Base-by-base conservation (phyloP, 2,113 vertebrate species). In the Eidolon helvum region DNA sequence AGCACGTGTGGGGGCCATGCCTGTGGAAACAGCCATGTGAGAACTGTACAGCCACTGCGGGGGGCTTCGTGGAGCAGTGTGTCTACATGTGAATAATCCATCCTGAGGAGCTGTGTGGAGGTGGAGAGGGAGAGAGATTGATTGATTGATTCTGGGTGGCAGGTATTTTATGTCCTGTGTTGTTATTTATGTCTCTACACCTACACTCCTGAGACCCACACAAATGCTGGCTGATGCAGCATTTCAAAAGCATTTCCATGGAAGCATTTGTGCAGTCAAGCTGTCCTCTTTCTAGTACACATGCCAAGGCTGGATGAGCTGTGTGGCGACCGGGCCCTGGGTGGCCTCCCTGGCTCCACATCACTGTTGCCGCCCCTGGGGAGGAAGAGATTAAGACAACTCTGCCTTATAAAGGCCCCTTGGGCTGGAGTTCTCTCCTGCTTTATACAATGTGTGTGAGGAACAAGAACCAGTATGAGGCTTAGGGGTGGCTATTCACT, bases 111-210 rank as follows among this genome's bases (percentile, higher is more conserved):
- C 19, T 0, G 1, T 4, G 1, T 1, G 63, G 75, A 80, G 87
- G 92, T 63, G 96, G 95, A 61, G 69, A 45, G n/a, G 75, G 69
- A 72, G 90, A 33, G 66, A 65, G 48, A 38, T 0, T 45, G 79
- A 69, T 30, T 40, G 95, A 16, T 30, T 40, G 95, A 16, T 48
- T 40, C 91, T 65, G 89, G 87, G 95, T 10, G 65, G 96, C 95
- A 97, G 97, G 96, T 93, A 94, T 96, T 96, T 84, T 74, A 30
- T 91, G 94, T 71, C 75, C 72, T 5, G 1, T 91, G 90, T 96
- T 97, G 95, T 97, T 98, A 97, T 97, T 97, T 96, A 77, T 94
- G 96, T 97, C 85, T 75, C 40, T n/a, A 66, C 87, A 65, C 94
- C 95, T 75, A 97, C 97, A 48, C 95, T 69, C 87, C 75, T 0